A percentile compares a stretch with the other conserved stretches of the same genome.
Conservation (phyloP, 2,797 vertebrate species). For the Rhinoraja longicauda region DNA sequence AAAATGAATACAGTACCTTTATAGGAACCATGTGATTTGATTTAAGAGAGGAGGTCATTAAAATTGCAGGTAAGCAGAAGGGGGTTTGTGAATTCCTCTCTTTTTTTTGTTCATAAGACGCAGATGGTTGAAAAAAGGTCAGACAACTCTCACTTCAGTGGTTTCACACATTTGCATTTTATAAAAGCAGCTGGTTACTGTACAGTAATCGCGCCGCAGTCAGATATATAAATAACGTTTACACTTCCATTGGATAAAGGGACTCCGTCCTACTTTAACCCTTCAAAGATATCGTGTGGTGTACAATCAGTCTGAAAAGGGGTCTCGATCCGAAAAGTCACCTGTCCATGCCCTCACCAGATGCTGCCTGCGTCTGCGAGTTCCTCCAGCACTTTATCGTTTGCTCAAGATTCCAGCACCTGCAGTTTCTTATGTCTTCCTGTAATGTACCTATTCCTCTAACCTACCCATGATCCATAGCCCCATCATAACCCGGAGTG, state of each 20-base stretch:
- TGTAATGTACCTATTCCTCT: not conserved
- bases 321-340: too few relatives aligned
- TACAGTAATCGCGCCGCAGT: constrained; percentile 2
- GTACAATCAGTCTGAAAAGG: too few relatives aligned
- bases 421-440: too few relatives aligned
- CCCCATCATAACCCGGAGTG: not conserved
- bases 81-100: constrained; percentile 41
- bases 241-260: not conserved
- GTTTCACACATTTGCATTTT: constrained; percentile 59
- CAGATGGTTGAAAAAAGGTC: constrained; percentile 49
- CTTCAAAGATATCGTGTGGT: not conserved
- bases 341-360: too few relatives aligned
- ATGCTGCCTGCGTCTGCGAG: too few relatives aligned
- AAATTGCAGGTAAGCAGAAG: constrained; percentile 52
- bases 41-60: constrained; percentile 52
- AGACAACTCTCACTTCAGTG: constrained; percentile 52
- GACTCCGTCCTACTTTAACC: not conserved
- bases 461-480: not conserved
- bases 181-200: constrained; percentile 45
- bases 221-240: constrained; percentile 33
- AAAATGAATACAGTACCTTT: constrained; percentile 45
- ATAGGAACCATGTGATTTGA: constrained; percentile 53
- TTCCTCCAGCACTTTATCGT: too few relatives aligned
- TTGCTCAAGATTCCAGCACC: too few relatives aligned
- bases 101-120: constrained; percentile 44